phyloP scores from a whole-genome alignment of 2,113 vertebrate species.

The Platysteira castanea region DNA sequence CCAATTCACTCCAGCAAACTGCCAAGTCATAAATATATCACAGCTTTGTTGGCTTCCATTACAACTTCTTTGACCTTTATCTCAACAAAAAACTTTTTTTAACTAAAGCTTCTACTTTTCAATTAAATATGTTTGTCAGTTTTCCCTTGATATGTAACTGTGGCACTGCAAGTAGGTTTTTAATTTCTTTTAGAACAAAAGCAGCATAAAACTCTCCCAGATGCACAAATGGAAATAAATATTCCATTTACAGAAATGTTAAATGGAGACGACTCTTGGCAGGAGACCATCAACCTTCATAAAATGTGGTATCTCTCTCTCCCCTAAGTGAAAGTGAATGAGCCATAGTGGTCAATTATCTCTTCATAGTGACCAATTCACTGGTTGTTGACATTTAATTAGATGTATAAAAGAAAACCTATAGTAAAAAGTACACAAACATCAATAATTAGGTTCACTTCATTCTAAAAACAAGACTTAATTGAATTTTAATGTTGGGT shows the following conservation, averaged over 20 bases:
- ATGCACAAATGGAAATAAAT: constrained; percentile 23
- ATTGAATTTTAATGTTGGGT: background rate
- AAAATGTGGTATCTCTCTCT: background rate
- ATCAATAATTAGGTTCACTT: constrained; percentile 35
- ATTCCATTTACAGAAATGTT: constrained; percentile 4
- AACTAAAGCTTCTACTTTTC: background rate
- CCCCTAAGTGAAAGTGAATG: background rate
- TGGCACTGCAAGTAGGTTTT: background rate
- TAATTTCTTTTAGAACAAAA: constrained; percentile 21
- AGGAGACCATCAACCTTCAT: background rate
- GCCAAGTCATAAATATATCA: constrained; percentile 1
- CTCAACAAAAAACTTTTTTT: background rate
- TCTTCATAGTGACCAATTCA: constrained; percentile 30
- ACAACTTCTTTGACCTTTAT: constrained; percentile 32
- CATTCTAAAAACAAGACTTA: background rate
- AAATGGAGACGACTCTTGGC: background rate
- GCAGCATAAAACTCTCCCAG: background rate
- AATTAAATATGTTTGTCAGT: background rate
- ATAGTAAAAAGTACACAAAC: background rate
- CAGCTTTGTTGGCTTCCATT: background rate
- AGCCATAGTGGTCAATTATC: background rate
- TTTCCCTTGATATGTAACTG: background rate
- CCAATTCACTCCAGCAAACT: background rate
- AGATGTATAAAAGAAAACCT: background rate
- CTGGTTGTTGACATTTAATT: constrained; percentile 7